phyloP scores from a whole-genome alignment of 2,113 vertebrate species.

The Crotalus helleri region DNA sequence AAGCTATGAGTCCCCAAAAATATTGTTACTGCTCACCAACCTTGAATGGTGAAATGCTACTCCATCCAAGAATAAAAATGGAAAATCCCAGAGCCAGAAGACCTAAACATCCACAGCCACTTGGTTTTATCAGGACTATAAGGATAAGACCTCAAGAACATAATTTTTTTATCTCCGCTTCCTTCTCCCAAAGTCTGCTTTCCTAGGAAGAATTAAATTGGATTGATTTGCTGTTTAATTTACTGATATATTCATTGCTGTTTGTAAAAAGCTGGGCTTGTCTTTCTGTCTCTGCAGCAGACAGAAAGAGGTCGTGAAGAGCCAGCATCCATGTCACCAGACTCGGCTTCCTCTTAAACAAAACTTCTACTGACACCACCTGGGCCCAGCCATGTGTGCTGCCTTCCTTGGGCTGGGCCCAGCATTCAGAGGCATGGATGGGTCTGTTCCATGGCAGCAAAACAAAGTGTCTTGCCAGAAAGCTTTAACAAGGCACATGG shows the following conservation, averaged over 20 bases:
- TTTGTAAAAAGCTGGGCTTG: slow-evolving; percentile 58
- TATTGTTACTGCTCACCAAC: not conserved
- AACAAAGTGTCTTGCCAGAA: slow-evolving; percentile 49
- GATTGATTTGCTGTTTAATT: slow-evolving; percentile 70
- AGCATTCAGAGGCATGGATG: not conserved
- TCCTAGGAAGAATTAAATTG: slow-evolving; percentile 61
- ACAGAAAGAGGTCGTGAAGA: slow-evolving; percentile 34
- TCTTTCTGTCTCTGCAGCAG: slow-evolving; percentile 39
- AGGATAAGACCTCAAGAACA: not conserved
- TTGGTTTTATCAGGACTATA: not conserved
- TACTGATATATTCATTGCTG: slow-evolving; percentile 60
- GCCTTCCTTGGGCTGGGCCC: slow-evolving; percentile 54
- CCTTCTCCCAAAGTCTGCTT: slow-evolving; percentile 54
- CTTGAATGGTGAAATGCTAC: not conserved
- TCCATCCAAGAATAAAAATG: not conserved
- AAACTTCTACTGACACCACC: slow-evolving; percentile 64
- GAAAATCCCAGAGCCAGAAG: not conserved
- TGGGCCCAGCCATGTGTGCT: slow-evolving; percentile 50
- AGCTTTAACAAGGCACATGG: slow-evolving; percentile 29
- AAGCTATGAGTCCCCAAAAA: not conserved
- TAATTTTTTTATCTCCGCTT: slow-evolving; percentile 44
- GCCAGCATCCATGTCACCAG: slow-evolving; percentile 56
- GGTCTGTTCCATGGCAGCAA: slow-evolving; percentile 59
- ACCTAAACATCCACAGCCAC: not conserved
- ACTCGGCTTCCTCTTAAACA: slow-evolving; percentile 52